Evolutionary conservation across 2,797 vertebrate genomes (phyloP).

Genomic region (Falco naumanni): DNA sequence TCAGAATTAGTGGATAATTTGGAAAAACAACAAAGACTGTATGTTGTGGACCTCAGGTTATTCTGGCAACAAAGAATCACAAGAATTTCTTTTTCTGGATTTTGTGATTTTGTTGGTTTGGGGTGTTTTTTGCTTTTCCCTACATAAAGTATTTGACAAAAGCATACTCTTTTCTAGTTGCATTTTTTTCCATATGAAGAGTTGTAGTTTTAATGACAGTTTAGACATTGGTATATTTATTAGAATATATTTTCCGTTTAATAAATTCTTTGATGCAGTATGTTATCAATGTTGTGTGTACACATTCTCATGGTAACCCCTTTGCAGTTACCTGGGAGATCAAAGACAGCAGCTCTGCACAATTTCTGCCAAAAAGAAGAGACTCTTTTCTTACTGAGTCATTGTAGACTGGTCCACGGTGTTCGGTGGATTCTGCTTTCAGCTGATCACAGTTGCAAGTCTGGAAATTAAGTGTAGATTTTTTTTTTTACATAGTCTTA

Average conservation of each 20-base stretch:
- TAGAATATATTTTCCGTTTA: background rate
- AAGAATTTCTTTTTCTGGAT: background rate
- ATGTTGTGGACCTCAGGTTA: background rate
- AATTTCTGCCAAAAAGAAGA: background rate
- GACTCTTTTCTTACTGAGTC: background rate
- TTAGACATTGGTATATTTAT: background rate
- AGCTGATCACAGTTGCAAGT: background rate
- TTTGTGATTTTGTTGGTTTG: background rate
- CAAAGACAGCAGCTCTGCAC: background rate
- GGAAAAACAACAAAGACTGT: background rate
- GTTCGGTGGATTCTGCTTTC: background rate
- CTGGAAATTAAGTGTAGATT: background rate
- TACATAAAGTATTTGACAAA: background rate
- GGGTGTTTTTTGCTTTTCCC: background rate
- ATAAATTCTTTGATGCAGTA: conserved; percentile 23
- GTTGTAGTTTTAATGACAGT: background rate
- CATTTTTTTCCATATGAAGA: background rate
- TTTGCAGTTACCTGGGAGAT: background rate
- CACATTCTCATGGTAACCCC: background rate
- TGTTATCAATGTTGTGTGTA: background rate
- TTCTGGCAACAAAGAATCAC: background rate
- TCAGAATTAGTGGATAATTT: background rate
- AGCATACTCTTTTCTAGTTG: background rate
- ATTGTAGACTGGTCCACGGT: background rate
- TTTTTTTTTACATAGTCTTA: background rate